Base-by-base conservation (phyloP, 2,888 invertebrate genomes). In the Acleris emargana region DNA sequence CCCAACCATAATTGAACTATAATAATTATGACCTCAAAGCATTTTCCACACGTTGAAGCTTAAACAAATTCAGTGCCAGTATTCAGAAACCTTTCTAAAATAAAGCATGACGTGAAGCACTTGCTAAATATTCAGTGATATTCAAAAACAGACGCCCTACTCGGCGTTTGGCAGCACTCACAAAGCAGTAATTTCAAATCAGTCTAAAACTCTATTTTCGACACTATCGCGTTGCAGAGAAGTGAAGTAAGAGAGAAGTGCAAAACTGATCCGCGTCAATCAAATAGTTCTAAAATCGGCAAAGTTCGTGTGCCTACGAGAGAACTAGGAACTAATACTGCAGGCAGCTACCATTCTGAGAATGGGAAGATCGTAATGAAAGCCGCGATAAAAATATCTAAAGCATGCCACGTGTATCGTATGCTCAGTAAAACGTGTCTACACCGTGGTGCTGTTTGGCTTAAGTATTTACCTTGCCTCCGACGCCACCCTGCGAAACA, bases 401-500 rank as follows among this genome's bases (percentile, higher is more conserved):
- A 54, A 75, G 75, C 88, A 87, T 87, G 88, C 89, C 82, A 79
- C 76, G 79, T 82, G 82, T 79, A 72, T 75, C 74, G 75, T 76
- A 73, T 74, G 72, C 71, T 77, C 81, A 83, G 76, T 74, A 71
- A 84, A 83, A 84, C 75, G 75, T 79, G 73, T 78, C 73, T 70
- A 68, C 71, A 71, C 16, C 64, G 62, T 54, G 60, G 54, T 62
- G 67, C 68, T 69, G 67, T 71, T 69, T 72, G 69, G 75, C 72
- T 75, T 73, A 69, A 71, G 73, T 78, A 82, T 79, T 91, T 92
- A 93, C 93, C 93, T 93, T 93, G 79, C 83, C 87, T 76, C 89
- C 89, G 74, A 84, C 91, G 76, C 89, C 89, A 77, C 92, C 93
- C 93, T 93, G 92, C 83, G 89, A 82, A 88, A 83, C 71, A 82